Evolutionary conservation across 2,113 vertebrate species (phyloP).

Genomic region (Hippocampus barbouri): DNA sequence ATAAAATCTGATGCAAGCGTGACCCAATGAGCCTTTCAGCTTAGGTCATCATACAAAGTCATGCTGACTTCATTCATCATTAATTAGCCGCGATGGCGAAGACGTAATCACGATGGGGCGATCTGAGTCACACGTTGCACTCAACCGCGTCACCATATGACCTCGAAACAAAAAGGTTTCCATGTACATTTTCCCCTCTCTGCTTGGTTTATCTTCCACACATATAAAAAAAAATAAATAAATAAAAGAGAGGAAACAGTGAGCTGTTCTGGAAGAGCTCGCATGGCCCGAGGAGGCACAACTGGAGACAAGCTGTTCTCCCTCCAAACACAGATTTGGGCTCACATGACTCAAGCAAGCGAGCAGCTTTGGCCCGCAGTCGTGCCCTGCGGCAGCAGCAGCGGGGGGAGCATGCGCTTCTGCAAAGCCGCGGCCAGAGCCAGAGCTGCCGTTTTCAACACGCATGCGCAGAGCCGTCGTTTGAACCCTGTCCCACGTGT

Average conservation of each 20-base stretch:
- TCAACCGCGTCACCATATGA: neutral
- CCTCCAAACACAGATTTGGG: slow-evolving; percentile 62
- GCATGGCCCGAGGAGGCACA: slow-evolving; percentile 51
- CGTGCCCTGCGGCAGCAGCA: slow-evolving; percentile 24
- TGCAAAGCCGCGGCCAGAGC: slow-evolving; percentile 13
- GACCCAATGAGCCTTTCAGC: slow-evolving; percentile 3
- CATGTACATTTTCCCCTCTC: neutral
- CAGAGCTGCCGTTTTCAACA: neutral
- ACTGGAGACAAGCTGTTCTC: slow-evolving; percentile 69
- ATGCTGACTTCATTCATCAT: slow-evolving; percentile 20
- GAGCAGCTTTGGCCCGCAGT: slow-evolving; percentile 61
- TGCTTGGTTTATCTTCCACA: neutral
- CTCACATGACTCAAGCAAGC: slow-evolving; percentile 59
- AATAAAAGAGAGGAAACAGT: neutral
- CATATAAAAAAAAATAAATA: neutral
- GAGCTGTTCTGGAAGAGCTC: slow-evolving; percentile 40
- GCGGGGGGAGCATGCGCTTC: neutral
- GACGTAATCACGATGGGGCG: neutral
- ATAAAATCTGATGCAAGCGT: slow-evolving; percentile 3
- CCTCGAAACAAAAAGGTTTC: slow-evolving; percentile 4
- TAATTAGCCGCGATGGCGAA: slow-evolving; percentile 10
- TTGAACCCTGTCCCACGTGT: slow-evolving; percentile 9
- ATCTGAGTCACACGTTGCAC: neutral
- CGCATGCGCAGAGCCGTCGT: slow-evolving; percentile 24
- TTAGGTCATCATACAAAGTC: slow-evolving; percentile 10